Evolutionary conservation across 2,113 vertebrate species (phyloP).

Genomic region (Toxotes jaculatrix): DNA sequence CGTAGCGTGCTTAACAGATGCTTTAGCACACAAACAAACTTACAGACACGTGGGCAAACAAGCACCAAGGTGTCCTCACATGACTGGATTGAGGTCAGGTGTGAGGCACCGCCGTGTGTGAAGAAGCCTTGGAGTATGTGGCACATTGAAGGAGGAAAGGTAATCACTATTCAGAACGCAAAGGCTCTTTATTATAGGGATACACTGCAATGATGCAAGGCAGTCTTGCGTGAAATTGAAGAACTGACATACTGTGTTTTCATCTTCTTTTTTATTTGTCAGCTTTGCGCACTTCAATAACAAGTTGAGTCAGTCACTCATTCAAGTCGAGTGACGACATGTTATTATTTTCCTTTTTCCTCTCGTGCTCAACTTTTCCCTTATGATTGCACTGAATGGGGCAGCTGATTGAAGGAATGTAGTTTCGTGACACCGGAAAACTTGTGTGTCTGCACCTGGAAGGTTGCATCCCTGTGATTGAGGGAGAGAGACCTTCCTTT

Average conservation of each 20-base stretch:
- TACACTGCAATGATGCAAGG: slow-evolving; percentile 81
- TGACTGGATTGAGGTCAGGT: slow-evolving; percentile 51
- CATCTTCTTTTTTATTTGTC: slow-evolving; percentile 74
- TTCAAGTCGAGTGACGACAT: slow-evolving; percentile 50
- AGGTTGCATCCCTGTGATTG: slow-evolving; percentile 60
- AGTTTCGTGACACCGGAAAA: slow-evolving; percentile 60
- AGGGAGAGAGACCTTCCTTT: slow-evolving; percentile 62
- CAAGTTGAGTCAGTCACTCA: slow-evolving; percentile 64
- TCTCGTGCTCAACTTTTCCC: slow-evolving; percentile 29
- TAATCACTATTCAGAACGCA: slow-evolving; percentile 81
- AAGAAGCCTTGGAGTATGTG: slow-evolving; percentile 37
- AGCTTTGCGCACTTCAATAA: slow-evolving; percentile 75
- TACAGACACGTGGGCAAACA: not conserved
- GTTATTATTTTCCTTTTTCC: slow-evolving; percentile 58
- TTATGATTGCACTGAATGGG: slow-evolving; percentile 33
- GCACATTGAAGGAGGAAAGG: slow-evolving; percentile 44
- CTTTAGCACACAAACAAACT: slow-evolving; percentile 19
- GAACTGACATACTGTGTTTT: slow-evolving; percentile 82
- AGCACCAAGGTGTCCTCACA: slow-evolving; percentile 16
- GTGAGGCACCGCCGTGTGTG: slow-evolving; percentile 5
- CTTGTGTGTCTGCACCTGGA: slow-evolving; percentile 56
- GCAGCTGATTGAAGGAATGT: slow-evolving; percentile 37
- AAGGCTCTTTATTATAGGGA: slow-evolving; percentile 80
- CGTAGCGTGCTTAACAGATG: not conserved
- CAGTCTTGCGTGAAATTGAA: slow-evolving; percentile 85